phyloP scores from a whole-genome alignment of 1,140 invertebrate species.

The Pogonomyrmex barbatus region DNA sequence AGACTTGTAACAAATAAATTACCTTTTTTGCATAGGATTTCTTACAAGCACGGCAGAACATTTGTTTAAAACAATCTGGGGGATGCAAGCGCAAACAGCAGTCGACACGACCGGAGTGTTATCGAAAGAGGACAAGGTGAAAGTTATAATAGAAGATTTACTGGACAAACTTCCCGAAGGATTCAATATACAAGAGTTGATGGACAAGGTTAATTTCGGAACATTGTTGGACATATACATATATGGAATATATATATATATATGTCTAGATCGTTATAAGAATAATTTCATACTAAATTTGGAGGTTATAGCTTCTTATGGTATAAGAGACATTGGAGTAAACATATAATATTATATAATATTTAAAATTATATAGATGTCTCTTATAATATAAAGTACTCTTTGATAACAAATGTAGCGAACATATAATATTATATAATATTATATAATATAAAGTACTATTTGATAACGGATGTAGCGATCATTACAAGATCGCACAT shows the following conservation, averaged over 20 bases:
- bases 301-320: too few relatives aligned
- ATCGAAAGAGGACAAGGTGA: conserved; percentile 94
- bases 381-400: too few relatives aligned
- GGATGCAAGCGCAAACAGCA: conserved; percentile 95
- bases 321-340: neutral
- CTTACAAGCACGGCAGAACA: conserved; percentile 94
- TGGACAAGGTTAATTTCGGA: conserved; percentile 89
- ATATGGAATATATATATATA: too few relatives aligned
- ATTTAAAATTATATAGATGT: too few relatives aligned
- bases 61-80: conserved; percentile 95
- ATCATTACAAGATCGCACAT: neutral
- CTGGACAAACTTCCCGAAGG: conserved; percentile 95
- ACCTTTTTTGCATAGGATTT: conserved; percentile 86
- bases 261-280: neutral
- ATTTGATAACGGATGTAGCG: neutral
- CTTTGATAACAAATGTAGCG: too few relatives aligned
- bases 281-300: neutral
- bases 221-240: neutral
- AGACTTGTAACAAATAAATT: neutral
- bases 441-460: neutral
- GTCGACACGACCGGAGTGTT: conserved; percentile 88
- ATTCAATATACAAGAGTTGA: conserved; percentile 95
- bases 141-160: conserved; percentile 94
- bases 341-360: neutral
- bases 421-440: too few relatives aligned